A percentile compares a stretch with the other conserved stretches of the same genome.
phyloP scores from a whole-genome alignment of 2,888 invertebrate species.

The Andrena bicolor region DNA sequence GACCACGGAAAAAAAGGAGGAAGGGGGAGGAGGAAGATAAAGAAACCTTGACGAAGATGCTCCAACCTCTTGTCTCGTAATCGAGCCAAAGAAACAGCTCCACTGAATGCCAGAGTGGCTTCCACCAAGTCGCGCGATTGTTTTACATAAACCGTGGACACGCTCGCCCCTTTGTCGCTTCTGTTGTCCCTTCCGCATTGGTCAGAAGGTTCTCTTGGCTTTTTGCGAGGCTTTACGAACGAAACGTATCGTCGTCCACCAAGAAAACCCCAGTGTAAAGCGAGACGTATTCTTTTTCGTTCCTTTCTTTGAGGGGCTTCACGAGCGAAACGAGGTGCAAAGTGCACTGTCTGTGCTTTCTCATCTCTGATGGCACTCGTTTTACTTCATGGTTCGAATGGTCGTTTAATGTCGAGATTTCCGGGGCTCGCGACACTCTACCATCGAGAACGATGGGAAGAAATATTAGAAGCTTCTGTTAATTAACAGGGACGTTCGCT shows the following conservation, averaged over 20 bases:
- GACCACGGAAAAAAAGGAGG: slow-evolving; percentile 5
- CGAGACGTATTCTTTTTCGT: not conserved
- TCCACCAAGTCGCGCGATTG: slow-evolving; percentile 28
- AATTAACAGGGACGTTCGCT: too few species aligned
- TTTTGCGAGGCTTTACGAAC: too few species aligned
- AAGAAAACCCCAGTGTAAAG: not conserved
- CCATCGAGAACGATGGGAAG: too few species aligned
- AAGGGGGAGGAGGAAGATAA: slow-evolving; percentile 9
- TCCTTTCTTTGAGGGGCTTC: not conserved
- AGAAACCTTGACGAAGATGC: slow-evolving; percentile 24
- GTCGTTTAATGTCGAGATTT: too few species aligned
- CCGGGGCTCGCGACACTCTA: too few species aligned
- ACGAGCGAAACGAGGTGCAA: not conserved
- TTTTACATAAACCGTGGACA: slow-evolving; percentile 23
- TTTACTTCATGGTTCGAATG: not conserved
- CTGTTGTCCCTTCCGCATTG: not conserved
- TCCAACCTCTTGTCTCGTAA: slow-evolving; percentile 8
- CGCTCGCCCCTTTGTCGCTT: slow-evolving; percentile 10
- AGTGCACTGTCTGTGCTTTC: not conserved
- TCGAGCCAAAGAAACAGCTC: slow-evolving; percentile 23
- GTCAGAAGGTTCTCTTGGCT: not conserved
- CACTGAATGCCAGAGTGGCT: slow-evolving; percentile 24
- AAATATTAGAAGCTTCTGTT: too few species aligned
- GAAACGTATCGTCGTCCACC: not conserved
- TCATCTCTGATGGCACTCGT: not conserved